These are phyloP conservation scores for Encarsia formosa DNA, from an alignment of 2,888 invertebrate genomes.

Conservation along the genomic window DNA sequence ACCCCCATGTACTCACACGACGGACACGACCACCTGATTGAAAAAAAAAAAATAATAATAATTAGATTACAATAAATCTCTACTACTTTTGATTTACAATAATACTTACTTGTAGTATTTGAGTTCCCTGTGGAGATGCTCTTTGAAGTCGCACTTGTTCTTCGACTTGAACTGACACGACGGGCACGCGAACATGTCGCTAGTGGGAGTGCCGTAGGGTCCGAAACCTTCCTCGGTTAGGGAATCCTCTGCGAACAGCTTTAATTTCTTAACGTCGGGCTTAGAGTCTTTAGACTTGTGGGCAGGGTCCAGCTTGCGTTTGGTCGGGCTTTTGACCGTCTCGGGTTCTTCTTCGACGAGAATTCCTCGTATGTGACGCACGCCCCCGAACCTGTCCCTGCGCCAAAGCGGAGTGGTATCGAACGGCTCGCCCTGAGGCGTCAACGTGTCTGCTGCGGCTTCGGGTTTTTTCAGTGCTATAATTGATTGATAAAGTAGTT, in stretches of 20 bases:
- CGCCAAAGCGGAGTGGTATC: constrained; percentile 63
- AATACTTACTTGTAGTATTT: constrained; percentile 59
- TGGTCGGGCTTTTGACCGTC: neutral
- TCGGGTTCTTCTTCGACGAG: constrained; percentile 56
- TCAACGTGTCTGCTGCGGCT: neutral
- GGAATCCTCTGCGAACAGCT: neutral
- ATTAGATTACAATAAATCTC: too few species aligned
- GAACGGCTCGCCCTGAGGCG: constrained; percentile 44
- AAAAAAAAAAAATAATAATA: constrained; percentile 32
- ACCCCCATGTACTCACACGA: constrained; percentile 59
- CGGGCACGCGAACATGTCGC: constrained; percentile 59
- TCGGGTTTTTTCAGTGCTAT: constrained; percentile 16
- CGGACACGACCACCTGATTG: constrained; percentile 62
- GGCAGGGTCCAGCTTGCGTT: constrained; percentile 12
- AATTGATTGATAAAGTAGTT: too few species aligned
- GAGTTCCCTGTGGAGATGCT: constrained; percentile 66
- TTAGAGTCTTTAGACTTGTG: constrained; percentile 32
- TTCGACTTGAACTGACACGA: constrained; percentile 61
- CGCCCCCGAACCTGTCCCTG: constrained; percentile 55
- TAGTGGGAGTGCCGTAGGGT: constrained; percentile 55
- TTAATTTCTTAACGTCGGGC: constrained; percentile 30
- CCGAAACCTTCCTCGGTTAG: constrained; percentile 32
- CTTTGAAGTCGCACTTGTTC: constrained; percentile 59
- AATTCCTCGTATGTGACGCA: constrained; percentile 61
- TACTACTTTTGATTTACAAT: constrained; percentile 8